phyloP scores from a whole-genome alignment of 2,797 vertebrate species.

The Sardinella longiceps region DNA sequence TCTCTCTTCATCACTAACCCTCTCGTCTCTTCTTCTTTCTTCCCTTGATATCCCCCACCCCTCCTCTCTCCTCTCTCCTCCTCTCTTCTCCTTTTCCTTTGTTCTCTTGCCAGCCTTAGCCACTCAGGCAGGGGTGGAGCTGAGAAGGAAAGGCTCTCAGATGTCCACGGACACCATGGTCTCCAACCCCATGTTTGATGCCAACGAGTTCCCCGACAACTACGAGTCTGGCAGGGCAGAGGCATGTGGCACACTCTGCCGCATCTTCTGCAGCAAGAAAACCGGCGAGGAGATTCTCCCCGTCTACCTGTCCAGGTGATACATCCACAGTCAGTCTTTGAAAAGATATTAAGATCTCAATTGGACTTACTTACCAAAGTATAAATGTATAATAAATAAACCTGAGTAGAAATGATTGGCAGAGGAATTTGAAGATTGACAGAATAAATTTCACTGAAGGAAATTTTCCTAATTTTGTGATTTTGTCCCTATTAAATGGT shows the following conservation, averaged over 20 bases:
- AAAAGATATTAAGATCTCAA: no score
- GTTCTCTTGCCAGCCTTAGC: constrained; percentile 81
- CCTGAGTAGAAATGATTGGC: no score
- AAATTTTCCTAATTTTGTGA: no score
- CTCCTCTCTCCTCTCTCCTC: neutral
- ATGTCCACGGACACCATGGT: constrained; percentile 87
- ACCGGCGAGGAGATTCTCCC: constrained; percentile 91
- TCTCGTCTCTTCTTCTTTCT: neutral
- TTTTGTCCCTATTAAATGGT: no score
- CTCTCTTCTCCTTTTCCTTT: constrained; percentile 29
- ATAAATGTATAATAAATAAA: no score
- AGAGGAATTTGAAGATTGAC: no score
- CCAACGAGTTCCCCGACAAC: constrained; percentile 88
- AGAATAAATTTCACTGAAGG: no score
- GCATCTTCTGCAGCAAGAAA: constrained; percentile 96
- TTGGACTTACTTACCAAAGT: no score
- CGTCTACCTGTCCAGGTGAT: constrained; percentile 78
- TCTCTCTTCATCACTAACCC: neutral
- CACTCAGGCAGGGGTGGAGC: constrained; percentile 83
- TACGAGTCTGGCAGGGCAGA: constrained; percentile 91
- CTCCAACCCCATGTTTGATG: constrained; percentile 84
- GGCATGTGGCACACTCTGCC: constrained; percentile 90
- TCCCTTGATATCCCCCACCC: neutral
- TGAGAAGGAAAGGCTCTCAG: constrained; percentile 87
- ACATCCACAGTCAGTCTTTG: no score